These are phyloP conservation scores for Drosophila tsacasi DNA, from an alignment of 1,140 invertebrate genomes.

Conservation along the genomic window DNA sequence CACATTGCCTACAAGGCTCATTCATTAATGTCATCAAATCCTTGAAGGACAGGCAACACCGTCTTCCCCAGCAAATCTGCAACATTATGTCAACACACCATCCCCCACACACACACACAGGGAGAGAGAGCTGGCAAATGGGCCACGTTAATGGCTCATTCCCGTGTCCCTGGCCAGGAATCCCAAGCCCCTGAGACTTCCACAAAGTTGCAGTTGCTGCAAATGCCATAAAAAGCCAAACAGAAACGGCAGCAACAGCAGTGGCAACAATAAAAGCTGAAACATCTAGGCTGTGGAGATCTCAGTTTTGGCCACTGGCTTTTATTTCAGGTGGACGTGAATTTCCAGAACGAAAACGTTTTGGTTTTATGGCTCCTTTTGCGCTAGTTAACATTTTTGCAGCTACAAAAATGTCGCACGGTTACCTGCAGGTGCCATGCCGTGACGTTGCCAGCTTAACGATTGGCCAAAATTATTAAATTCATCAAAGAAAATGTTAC, in stretches of 20 bases:
- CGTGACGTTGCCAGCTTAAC: conserved; percentile 32
- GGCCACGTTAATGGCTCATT: conserved; percentile 60
- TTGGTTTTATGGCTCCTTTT: conserved; percentile 41
- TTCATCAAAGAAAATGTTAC: conserved; percentile 9
- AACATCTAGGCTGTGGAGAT: conserved; percentile 37
- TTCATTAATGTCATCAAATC: conserved; percentile 76
- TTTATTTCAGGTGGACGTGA: conserved; percentile 34
- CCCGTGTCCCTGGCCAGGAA: background rate
- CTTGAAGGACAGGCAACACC: conserved; percentile 57
- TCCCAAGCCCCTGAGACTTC: conserved; percentile 4
- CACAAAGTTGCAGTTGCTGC: conserved; percentile 70
- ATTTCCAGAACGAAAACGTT: conserved; percentile 57
- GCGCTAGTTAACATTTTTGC: conserved; percentile 65
- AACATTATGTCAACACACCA: conserved; percentile 74
- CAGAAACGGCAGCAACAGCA: conserved; percentile 42
- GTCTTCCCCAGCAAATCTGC: conserved; percentile 54
- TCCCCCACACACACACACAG: conserved; percentile 24
- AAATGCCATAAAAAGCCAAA: conserved; percentile 70
- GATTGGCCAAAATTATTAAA: conserved; percentile 3
- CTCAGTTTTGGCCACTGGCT: conserved; percentile 18
- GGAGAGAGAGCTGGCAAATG: conserved; percentile 31
- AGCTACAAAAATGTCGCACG: conserved; percentile 51
- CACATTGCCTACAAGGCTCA: conserved; percentile 71
- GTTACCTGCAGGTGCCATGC: conserved; percentile 54
- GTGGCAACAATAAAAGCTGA: conserved; percentile 49